Conservation (phyloP, 2,888 invertebrate genomes). For the Agelastica alni region DNA sequence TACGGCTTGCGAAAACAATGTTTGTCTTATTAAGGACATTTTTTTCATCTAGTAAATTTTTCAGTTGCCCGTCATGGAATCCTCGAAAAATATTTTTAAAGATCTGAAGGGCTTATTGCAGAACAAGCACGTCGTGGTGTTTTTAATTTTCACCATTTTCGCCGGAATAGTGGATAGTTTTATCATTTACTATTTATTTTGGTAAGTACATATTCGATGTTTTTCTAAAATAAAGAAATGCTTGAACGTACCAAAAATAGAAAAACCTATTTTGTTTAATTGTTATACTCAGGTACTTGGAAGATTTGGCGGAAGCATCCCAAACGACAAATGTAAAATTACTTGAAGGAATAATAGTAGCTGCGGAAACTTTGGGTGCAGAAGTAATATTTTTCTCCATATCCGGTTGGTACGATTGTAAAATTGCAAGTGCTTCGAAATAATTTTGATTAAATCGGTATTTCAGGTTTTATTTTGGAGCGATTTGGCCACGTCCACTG, state of each 20-base stretch:
- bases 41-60: constrained; percentile 32
- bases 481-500: constrained; percentile 78
- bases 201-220: constrained; percentile 58
- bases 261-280: too few species aligned
- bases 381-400: constrained; percentile 78
- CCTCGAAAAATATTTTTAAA: constrained; percentile 69
- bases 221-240: not conserved
- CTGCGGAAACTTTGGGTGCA: constrained; percentile 77
- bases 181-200: constrained; percentile 81
- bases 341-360: constrained; percentile 78
- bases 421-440: not conserved
- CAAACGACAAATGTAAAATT: constrained; percentile 71
- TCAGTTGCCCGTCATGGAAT: constrained; percentile 70
- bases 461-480: constrained; percentile 74
- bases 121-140: constrained; percentile 68
- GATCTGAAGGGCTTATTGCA: constrained; percentile 68
- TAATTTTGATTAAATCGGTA: not conserved
- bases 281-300: constrained; percentile 66
- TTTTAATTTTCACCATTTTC: constrained; percentile 73
- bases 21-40: not conserved
- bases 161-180: constrained; percentile 81
- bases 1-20: not conserved
- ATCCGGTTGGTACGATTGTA: constrained; percentile 58
- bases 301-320: constrained; percentile 71
- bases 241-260: too few species aligned